Evolutionary conservation across 2,113 vertebrate species (phyloP).

Genomic region (Bothrops jararaca): DNA sequence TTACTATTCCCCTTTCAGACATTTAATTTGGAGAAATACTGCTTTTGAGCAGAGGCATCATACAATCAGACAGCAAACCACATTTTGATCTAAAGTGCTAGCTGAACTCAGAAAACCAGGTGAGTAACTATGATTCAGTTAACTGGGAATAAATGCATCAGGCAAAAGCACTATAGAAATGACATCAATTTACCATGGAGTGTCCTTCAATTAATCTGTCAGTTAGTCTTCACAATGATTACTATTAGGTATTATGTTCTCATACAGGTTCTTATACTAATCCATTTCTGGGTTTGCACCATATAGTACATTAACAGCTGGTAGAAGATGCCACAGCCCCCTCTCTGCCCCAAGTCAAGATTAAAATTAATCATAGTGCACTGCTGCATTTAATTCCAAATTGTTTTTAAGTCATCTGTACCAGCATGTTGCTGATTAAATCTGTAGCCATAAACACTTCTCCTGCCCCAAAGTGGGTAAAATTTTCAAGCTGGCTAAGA

Average conservation of each 20-base stretch:
- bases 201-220: background rate
- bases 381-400: background rate
- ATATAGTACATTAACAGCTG: background rate
- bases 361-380: background rate
- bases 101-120: background rate
- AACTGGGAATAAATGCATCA: background rate
- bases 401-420: background rate
- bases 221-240: background rate
- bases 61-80: background rate
- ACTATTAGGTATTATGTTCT: background rate
- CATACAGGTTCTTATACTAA: background rate
- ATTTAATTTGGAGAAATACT: background rate
- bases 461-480: background rate
- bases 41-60: background rate
- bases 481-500: background rate
- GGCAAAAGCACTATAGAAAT: background rate
- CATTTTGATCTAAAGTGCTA: background rate
- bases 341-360: background rate
- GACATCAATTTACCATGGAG: background rate
- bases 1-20: background rate
- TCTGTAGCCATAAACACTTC: background rate
- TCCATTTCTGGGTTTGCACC: background rate
- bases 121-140: background rate
- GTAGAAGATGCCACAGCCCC: background rate
- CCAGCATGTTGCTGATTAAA: background rate